phyloP scores from a whole-genome alignment of 2,797 vertebrate species.

The Falco columbarius region DNA sequence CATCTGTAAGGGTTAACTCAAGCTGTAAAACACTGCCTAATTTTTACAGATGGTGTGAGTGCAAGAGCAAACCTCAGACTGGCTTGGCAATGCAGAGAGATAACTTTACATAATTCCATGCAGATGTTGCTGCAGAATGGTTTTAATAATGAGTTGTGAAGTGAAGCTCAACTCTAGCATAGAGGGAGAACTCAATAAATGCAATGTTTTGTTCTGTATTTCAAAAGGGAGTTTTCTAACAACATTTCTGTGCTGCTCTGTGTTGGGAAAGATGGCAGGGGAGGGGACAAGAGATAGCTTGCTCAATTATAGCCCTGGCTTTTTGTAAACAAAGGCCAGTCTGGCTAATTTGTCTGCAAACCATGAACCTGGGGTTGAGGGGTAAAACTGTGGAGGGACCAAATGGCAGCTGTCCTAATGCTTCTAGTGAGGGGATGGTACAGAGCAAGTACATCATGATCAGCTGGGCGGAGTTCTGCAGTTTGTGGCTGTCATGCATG shows the following conservation, averaged over 20 bases:
- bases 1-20: constrained; percentile 56
- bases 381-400: background rate
- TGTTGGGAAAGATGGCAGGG: background rate
- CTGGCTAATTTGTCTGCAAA: background rate
- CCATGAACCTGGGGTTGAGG: background rate
- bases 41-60: constrained; percentile 65
- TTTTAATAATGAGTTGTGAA: constrained; percentile 70
- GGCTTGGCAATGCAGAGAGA: constrained; percentile 59
- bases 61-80: constrained; percentile 45
- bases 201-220: constrained; percentile 33
- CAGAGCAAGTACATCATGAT: background rate
- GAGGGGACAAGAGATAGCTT: background rate
- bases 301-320: background rate
- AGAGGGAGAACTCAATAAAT: constrained; percentile 40
- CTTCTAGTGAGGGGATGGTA: background rate
- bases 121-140: constrained; percentile 69
- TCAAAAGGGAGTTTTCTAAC: constrained; percentile 29
- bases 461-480: background rate
- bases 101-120: constrained; percentile 69
- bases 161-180: constrained; percentile 13
- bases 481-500: background rate
- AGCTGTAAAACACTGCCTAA: constrained; percentile 15
- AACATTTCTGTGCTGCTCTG: background rate
- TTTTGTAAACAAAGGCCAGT: background rate
- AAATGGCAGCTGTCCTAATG: background rate